Percentiles rank a stretch among this genome's conserved stretches.
These are phyloP conservation scores for Melikaiella ostensackeni DNA, from an alignment of 2,888 invertebrate genomes.

Conservation along the genomic window DNA sequence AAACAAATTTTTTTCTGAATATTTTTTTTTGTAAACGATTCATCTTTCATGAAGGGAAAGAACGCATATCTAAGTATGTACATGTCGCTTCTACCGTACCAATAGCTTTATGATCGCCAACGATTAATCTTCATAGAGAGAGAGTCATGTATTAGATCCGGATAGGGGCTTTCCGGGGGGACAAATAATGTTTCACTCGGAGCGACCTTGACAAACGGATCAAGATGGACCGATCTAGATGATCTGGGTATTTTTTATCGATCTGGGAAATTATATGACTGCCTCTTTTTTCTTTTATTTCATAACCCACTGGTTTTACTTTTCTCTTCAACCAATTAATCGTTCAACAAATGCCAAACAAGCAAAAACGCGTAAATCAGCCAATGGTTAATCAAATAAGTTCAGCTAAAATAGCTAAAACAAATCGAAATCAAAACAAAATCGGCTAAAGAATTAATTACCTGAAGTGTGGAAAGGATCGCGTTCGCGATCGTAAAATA, in stretches of 20 bases:
- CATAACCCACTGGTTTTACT: too few species aligned
- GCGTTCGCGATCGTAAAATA: too few species aligned
- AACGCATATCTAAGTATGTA: conserved; percentile 25
- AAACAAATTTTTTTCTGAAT: conserved; percentile 8
- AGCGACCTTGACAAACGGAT: conserved; percentile 47
- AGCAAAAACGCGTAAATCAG: too few species aligned
- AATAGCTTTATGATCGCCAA: conserved; percentile 64
- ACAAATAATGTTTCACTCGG: conserved; percentile 70
- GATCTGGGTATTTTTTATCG: conserved; percentile 1
- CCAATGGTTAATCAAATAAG: too few species aligned
- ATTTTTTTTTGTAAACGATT: conserved; percentile 13
- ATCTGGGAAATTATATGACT: background rate
- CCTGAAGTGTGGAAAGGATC: too few species aligned
- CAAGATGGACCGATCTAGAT: conserved; percentile 43
- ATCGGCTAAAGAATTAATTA: too few species aligned
- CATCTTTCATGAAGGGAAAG: conserved; percentile 15
- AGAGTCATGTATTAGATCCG: conserved; percentile 65
- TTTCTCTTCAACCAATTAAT: too few species aligned
- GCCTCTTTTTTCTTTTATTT: background rate
- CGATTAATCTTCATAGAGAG: conserved; percentile 70
- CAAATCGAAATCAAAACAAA: too few species aligned
- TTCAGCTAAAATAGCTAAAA: too few species aligned
- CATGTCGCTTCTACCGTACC: conserved; percentile 59
- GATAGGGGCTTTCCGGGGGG: conserved; percentile 64
- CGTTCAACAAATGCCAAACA: too few species aligned